These are phyloP conservation scores for Styela clava DNA, from an alignment of 23 tunicate genomes.

Conservation along the genomic window DNA sequence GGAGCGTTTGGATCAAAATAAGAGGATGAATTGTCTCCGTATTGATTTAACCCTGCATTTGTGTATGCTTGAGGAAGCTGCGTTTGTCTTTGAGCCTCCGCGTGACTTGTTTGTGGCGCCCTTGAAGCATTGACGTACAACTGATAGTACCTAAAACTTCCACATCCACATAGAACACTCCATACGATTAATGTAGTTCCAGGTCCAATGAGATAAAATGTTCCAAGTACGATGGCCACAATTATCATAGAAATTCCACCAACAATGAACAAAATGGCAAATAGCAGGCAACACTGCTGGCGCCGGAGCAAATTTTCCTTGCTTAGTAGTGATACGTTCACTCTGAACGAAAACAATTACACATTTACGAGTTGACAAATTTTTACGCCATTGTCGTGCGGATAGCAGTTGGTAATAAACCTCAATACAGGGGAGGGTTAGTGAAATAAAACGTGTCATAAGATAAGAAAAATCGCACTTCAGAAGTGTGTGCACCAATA, in stretches of 20 bases:
- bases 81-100: background rate
- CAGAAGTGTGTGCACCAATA: no score
- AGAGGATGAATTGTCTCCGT: background rate
- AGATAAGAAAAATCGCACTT: no score
- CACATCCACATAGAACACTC: background rate
- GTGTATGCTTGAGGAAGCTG: background rate
- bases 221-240: background rate
- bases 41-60: background rate
- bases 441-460: no score
- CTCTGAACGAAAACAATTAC: no score
- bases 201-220: background rate
- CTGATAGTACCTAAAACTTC: background rate
- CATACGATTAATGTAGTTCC: background rate
- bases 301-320: background rate
- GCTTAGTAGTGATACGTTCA: background rate
- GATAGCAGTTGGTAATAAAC: no score
- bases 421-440: no score
- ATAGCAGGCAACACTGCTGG: background rate
- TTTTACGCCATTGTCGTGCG: no score
- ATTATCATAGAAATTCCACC: background rate
- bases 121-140: background rate
- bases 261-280: background rate
- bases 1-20: background rate
- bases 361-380: no score
- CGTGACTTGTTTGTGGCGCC: background rate